Conservation (phyloP, 2,888 invertebrate species). For the Andrena praecox region DNA sequence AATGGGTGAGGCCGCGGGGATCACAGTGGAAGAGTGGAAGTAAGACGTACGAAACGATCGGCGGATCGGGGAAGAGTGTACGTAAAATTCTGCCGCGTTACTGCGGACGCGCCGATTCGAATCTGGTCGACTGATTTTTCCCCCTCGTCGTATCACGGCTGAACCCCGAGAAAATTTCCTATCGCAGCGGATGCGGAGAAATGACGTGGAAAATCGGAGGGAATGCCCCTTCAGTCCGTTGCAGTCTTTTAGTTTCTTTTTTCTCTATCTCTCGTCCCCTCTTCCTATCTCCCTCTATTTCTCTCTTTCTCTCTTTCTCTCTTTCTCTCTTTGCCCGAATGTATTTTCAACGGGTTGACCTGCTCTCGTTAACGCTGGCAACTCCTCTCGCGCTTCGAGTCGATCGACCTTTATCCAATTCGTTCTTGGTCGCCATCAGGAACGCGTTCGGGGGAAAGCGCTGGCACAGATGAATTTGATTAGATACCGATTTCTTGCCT, state of each 20-base stretch:
- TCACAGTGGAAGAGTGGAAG: conserved; percentile 27
- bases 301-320: neutral
- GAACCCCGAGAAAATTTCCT: conserved; percentile 66
- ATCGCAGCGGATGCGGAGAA: conserved; percentile 67
- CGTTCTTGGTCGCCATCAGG: conserved; percentile 23
- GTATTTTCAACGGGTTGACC: conserved; percentile 52
- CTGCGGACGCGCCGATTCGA: conserved; percentile 63
- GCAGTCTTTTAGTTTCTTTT: conserved; percentile 58
- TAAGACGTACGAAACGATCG: conserved; percentile 48
- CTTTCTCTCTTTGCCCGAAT: conserved; percentile 24
- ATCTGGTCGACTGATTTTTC: conserved; percentile 66
- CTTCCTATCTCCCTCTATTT: conserved; percentile 7
- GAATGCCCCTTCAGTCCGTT: conserved; percentile 60
- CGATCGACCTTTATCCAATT: conserved; percentile 43
- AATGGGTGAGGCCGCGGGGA: neutral
- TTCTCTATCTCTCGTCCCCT: neutral
- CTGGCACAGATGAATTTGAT: conserved; percentile 25
- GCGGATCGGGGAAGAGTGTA: conserved; percentile 18
- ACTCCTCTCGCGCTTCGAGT: conserved; percentile 25
- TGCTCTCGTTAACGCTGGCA: conserved; percentile 60
- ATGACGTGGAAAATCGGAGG: conserved; percentile 69
- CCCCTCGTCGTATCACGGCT: conserved; percentile 61
- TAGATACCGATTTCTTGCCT: conserved; percentile 22
- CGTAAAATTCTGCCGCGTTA: conserved; percentile 54
- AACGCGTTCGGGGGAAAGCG: conserved; percentile 10